Percentiles rank a stretch among this genome's conserved stretches.
These are phyloP conservation scores for Gymnopithys bicolor DNA, from an alignment of 2,797 vertebrate genomes.

Conservation along the genomic window DNA sequence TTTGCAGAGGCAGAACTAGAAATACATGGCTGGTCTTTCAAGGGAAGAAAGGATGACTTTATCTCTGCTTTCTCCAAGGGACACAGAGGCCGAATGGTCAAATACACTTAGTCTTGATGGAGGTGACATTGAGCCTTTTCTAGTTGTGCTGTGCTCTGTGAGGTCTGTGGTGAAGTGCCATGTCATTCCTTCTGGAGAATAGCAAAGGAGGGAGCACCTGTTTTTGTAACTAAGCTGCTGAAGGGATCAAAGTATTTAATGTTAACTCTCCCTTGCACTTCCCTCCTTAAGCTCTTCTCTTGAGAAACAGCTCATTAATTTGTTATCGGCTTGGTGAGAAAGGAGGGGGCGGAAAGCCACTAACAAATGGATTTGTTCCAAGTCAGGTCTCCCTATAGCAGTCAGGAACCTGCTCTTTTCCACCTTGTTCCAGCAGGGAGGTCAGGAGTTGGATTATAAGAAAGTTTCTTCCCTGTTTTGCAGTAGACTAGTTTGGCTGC, in stretches of 20 bases:
- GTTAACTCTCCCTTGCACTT: background rate
- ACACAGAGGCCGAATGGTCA: background rate
- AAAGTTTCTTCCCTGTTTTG: background rate
- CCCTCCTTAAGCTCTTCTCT: conserved; percentile 8
- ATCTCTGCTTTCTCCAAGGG: background rate
- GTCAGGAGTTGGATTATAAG: background rate
- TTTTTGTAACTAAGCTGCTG: background rate
- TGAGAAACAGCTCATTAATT: conserved; percentile 29
- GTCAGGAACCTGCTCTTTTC: background rate
- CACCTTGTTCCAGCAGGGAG: background rate
- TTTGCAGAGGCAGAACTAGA: background rate
- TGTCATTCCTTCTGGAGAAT: background rate
- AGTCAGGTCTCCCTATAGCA: background rate
- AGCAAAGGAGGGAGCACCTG: background rate
- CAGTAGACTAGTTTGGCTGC: background rate
- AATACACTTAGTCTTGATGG: background rate
- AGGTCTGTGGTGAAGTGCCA: background rate
- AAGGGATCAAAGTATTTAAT: conserved; percentile 6
- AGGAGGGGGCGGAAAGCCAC: background rate
- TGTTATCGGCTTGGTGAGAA: background rate
- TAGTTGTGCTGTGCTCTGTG: background rate
- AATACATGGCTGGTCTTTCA: background rate
- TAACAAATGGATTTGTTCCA: background rate
- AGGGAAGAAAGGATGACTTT: background rate
- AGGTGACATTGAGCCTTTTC: background rate